Base-by-base conservation (phyloP, 2,113 vertebrate genomes). In the Melanerpes formicivorus region DNA sequence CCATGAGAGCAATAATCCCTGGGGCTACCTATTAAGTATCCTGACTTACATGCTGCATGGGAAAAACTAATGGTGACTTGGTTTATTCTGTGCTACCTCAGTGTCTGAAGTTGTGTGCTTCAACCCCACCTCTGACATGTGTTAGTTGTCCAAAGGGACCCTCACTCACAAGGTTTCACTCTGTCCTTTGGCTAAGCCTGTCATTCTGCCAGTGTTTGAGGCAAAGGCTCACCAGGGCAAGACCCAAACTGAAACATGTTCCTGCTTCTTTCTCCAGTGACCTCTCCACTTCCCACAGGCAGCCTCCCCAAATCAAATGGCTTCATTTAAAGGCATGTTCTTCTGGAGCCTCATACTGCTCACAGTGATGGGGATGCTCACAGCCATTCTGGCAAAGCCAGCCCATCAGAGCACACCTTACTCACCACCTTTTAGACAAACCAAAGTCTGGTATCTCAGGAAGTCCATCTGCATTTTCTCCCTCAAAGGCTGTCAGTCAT, bases 381-480 rank as follows among this genome's bases (percentile, higher is more conserved):
- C 32, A 62, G 32, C 48, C 21, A 55, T 6, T 7, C 58, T 25
- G 18, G 11, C 21, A 29, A 40, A 50, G 21, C 3, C 2, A 27
- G 3, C 30, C 4, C 14, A 8, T 9, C 54, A 0, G 0, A 46
- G 25, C 16, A 18, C 2, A 1, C 40, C 67, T 16, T 22, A 11
- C 14, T 8, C 32, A 29, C 11, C 42, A 27, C 6, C n/a, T 64
- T 46, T 52, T 22, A 42, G 66, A 32, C 27, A 72, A 80, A 73
- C 6, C 7, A 10, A 58, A 44, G 3, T 10, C 5, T 12, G 37
- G 14, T 11, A 10, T 59, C 54, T 29, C 44, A 56, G 42, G 59
- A 37, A 32, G 27, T 15, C 70, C 30, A 44, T 15, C 42, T 14
- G 6, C 4, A 8, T 76, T 46, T 65, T 26, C 14, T 27, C 52